Evolutionary conservation across 2,113 vertebrate species (phyloP).

Genomic region (Mirounga angustirostris): DNA sequence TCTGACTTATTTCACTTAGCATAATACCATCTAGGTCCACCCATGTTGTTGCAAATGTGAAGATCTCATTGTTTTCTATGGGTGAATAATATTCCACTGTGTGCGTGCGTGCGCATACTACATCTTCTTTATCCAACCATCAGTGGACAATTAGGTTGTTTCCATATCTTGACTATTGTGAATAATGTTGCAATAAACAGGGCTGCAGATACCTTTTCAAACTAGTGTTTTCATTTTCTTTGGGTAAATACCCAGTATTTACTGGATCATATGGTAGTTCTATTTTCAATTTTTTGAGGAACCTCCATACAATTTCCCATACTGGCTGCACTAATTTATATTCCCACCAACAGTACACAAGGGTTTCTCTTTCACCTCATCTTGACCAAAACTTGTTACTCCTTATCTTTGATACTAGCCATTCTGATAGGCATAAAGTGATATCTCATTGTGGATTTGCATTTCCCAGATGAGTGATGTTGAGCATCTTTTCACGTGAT

Average conservation of each 20-base stretch:
- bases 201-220: background rate
- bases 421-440: background rate
- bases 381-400: background rate
- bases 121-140: background rate
- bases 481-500: background rate
- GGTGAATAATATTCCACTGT: background rate
- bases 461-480: background rate
- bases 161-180: background rate
- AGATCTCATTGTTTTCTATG: background rate
- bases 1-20: background rate
- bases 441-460: background rate
- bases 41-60: background rate
- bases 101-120: rapidly evolving
- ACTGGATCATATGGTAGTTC: background rate
- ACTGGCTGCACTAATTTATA: background rate
- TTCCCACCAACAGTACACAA: background rate
- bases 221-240: background rate
- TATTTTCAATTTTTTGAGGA: background rate
- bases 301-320: background rate
- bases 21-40: background rate
- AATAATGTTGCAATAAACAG: background rate
- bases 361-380: background rate
- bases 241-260: background rate
- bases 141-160: background rate
- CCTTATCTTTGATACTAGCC: background rate